phyloP scores from a whole-genome alignment of 2,113 vertebrate species.

The Catagonus wagneri region DNA sequence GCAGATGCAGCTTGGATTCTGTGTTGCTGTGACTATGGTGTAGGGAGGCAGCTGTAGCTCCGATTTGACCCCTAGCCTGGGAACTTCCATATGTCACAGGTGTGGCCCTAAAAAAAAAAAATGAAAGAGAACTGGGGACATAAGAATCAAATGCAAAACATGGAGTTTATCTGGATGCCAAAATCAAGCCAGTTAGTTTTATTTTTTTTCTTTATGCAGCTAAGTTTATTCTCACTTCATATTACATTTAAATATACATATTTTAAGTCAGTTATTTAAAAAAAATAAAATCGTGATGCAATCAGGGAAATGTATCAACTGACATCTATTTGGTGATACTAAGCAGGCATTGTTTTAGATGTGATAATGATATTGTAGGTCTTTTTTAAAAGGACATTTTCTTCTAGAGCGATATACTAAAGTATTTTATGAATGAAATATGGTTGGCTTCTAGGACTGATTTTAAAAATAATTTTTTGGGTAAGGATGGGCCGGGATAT shows the following conservation, averaged over 20 bases:
- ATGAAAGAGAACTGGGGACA: background rate
- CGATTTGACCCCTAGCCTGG: no score
- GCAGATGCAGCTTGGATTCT: no score
- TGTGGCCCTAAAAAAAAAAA: no score
- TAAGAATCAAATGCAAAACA: background rate
- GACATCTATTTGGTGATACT: background rate
- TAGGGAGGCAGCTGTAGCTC: no score
- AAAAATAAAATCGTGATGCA: background rate
- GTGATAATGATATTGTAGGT: background rate
- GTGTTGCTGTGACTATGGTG: no score
- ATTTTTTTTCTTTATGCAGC: no score
- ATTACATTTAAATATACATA: no score
- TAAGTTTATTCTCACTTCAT: no score
- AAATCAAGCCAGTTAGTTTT: conserved; percentile 1
- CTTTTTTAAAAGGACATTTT: background rate
- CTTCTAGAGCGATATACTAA: background rate
- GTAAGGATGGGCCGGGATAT: background rate
- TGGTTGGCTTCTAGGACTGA: background rate
- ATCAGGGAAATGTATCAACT: background rate
- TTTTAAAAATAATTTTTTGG: background rate
- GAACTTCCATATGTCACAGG: no score
- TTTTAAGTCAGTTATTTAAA: conserved; percentile 10
- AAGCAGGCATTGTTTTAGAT: background rate
- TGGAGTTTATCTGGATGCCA: background rate
- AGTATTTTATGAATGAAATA: background rate